These are phyloP conservation scores for Temnothorax nylanderi DNA, from an alignment of 1,140 invertebrate species.

Conservation along the genomic window DNA sequence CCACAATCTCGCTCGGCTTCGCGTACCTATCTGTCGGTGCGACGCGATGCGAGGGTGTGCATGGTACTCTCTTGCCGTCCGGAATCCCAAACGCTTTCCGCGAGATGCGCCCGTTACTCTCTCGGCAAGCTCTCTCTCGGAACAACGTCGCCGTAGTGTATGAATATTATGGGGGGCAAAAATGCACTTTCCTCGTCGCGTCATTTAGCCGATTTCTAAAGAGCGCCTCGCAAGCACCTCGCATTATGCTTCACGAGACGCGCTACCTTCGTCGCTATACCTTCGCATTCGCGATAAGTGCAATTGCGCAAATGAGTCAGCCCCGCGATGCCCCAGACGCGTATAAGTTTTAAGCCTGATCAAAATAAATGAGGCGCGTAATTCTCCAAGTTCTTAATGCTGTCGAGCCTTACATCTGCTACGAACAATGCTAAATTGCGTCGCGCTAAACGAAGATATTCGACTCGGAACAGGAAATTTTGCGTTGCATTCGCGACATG, in stretches of 20 bases:
- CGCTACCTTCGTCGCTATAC: neutral
- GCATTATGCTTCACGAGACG: slow-evolving; percentile 26
- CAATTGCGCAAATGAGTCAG: slow-evolving; percentile 48
- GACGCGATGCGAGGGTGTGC: neutral
- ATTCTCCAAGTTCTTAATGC: slow-evolving; percentile 11
- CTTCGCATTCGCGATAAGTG: slow-evolving; percentile 34
- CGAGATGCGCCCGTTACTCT: slow-evolving; percentile 19
- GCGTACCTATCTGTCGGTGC: neutral
- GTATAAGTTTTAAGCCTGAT: slow-evolving; percentile 32
- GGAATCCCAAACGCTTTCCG: slow-evolving; percentile 28
- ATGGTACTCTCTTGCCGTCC: neutral
- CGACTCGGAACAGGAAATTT: neutral
- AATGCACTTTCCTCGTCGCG: slow-evolving; percentile 55
- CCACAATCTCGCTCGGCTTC: slow-evolving; percentile 19
- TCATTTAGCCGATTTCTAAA: slow-evolving; percentile 52
- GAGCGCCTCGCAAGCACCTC: slow-evolving; percentile 28
- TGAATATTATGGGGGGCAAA: slow-evolving; percentile 55
- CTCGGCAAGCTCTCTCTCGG: neutral
- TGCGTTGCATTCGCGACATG: neutral
- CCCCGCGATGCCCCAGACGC: slow-evolving; percentile 26
- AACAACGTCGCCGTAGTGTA: slow-evolving; percentile 27
- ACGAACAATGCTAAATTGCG: slow-evolving; percentile 9
- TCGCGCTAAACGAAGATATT: neutral
- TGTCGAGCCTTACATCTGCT: neutral
- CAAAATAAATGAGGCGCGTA: slow-evolving; percentile 20